A percentile compares a stretch with the other conserved stretches of the same genome.
Evolutionary conservation across 2,888 invertebrate species (phyloP).

Genomic region (Parthenolecanium corni): DNA sequence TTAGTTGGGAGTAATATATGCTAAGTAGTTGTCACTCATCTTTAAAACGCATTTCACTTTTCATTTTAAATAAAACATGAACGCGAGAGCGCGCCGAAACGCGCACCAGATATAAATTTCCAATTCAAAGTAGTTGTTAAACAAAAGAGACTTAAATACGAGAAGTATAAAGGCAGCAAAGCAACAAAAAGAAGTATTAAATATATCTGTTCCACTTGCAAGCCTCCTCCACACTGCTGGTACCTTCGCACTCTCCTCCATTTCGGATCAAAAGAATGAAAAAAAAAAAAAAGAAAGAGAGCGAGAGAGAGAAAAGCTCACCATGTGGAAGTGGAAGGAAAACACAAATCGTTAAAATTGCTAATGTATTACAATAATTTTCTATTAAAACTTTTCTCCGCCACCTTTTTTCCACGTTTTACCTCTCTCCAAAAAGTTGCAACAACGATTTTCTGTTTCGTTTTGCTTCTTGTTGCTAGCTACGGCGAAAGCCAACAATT

Average conservation of each 20-base stretch:
- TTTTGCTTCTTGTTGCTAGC: not conserved
- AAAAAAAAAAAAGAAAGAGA: too few relatives aligned
- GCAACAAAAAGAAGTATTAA: too few relatives aligned
- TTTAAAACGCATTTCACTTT: conserved; percentile 23
- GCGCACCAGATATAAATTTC: conserved; percentile 24
- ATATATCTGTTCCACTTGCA: too few relatives aligned
- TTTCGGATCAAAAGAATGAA: not conserved
- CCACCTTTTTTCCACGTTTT: conserved; percentile 2
- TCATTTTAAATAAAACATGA: conserved; percentile 28
- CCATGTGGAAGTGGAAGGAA: too few relatives aligned
- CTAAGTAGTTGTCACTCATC: conserved; percentile 28
- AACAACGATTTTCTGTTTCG: too few relatives aligned
- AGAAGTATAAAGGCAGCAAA: not conserved
- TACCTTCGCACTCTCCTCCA: not conserved
- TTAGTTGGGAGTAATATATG: conserved; percentile 7
- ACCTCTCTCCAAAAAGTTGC: conserved; percentile 4
- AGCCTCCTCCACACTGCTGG: too few relatives aligned
- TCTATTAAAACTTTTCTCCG: conserved; percentile 24
- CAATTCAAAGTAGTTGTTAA: conserved; percentile 27
- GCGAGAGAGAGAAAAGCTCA: too few relatives aligned
- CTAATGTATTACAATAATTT: conserved; percentile 26
- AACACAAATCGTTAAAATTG: conserved; percentile 12
- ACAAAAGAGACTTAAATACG: conserved; percentile 15
- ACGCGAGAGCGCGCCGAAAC: not conserved
- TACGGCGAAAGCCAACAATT: not conserved